Conservation (phyloP, 2,888 invertebrate species). For the Chironomus tentans region DNA sequence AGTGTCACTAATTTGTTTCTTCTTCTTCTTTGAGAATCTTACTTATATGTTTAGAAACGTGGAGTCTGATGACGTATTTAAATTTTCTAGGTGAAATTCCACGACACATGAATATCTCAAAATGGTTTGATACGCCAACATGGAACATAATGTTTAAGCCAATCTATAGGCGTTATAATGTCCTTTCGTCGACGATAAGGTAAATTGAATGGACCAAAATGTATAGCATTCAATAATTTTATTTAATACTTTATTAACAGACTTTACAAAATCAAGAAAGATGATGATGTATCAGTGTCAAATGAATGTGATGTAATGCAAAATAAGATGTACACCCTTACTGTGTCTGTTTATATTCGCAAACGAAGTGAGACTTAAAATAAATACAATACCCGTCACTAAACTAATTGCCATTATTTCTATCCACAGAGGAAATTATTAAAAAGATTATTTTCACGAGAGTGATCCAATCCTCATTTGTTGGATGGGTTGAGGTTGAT, state of each 20-base stretch:
- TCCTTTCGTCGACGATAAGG: background rate
- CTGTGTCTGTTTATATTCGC: background rate
- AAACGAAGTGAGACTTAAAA: conserved; percentile 1
- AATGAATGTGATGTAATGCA: background rate
- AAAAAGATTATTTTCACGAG: background rate
- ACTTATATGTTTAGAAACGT: background rate
- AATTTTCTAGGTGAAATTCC: conserved; percentile 12
- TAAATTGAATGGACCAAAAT: too few species aligned
- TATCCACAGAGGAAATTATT: conserved; percentile 1
- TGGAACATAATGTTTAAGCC: conserved; percentile 20
- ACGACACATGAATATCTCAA: background rate
- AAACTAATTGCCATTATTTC: background rate
- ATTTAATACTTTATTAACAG: background rate
- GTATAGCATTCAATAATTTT: too few species aligned
- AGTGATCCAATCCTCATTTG: conserved; percentile 1
- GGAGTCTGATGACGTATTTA: background rate
- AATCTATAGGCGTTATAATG: conserved; percentile 8
- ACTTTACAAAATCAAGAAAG: background rate
- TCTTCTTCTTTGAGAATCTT: background rate
- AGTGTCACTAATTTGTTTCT: too few species aligned
- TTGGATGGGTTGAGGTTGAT: conserved; percentile 28
- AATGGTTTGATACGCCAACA: background rate
- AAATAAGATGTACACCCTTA: background rate
- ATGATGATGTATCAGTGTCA: background rate
- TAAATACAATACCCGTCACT: background rate